Base-by-base conservation (phyloP, 2,113 vertebrate genomes). In the Tretioscincus oriximinensis region DNA sequence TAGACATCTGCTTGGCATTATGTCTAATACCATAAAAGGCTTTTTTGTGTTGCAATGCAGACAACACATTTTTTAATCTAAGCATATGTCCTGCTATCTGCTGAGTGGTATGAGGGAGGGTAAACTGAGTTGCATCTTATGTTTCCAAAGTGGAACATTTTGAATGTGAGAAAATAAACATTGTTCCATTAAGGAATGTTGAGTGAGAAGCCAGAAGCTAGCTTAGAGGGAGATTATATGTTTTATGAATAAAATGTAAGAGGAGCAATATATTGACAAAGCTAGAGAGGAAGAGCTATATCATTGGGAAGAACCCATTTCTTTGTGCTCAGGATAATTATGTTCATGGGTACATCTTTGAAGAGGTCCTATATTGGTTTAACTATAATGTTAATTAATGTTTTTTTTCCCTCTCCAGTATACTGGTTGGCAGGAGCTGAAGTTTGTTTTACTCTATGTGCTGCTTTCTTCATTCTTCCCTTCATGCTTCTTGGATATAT, bases 391-490 rank as follows among this genome's bases (percentile, higher is more conserved):
- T 68, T 61, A 0, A 47, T 24, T 2, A 2, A 29, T 83, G 51
- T 20, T 12, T 86, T 90, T 77, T 3, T 31, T 5, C 65, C 26
- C 24, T 29, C 28, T 88, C 18, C 95, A 99, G 98, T 96, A 74
- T 99, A 99, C 91, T 99, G 98, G 98, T 93, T 99, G 89, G 95
- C 95, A 0, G 97, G 98, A 72, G 96, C 96, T 10, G 92, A 96
- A 81, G 65, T 90, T 31, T 99, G 98, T 87, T 99, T 97, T 85
- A 93, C 96, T 0, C 0, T 94, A 76, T 96, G 95, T 9, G 93
- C 97, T 0, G 93, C 82, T 28, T 91, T 95, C 18, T 98, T 99
- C 88, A 82, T 98, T 73, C 14, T 97, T 6, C 98, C 98, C 1
- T 88, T 99, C 60, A 0, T 89, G 72, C 90, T 98, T 21, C 95